Base-by-base conservation (phyloP, 2,888 invertebrate genomes). In the Apodemia mormo region DNA sequence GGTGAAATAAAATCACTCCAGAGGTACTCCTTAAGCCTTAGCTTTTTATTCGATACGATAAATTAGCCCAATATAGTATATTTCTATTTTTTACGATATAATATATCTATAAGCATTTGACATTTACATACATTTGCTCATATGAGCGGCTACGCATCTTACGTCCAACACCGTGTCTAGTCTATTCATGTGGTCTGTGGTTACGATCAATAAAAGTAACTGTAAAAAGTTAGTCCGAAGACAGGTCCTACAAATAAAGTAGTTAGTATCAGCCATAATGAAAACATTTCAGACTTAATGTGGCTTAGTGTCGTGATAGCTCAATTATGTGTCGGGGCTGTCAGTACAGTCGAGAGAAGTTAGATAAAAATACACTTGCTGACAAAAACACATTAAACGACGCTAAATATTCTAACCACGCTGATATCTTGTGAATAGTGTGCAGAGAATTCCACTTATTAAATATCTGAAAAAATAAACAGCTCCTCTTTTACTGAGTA, bases 331-430 rank as follows among this genome's bases (percentile, higher is more conserved):
- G 54, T 22, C 22, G 2, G 54, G 8, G 64, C 64, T 33, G 30
- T 64, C 64, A 1, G 45, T 45, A 45, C 45, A 45, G 45, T 14
- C 5, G 22, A 54, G 54, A 8, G 22, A 54, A 8, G 61, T 61
- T 33, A 14, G 33, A 61, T 30, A 58, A 58, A 58, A 37, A 64
- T 33, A 64, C 64, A 64, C 37, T 64, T 33, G 61, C 61, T 64
- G 37, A 64, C 12, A 64, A n/a, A 9, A n/a, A 22, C 22, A 22
- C 22, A 22, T 22, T 22, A 22, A 22, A 22, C 22, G 22, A 22
- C 22, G 22, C 22, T n/a, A 33, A 37, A 14, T 61, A 30, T 64
- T 33, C 33, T 30, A 64, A 64, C 37, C 33, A 33, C 37, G 33
- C 33, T 37, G 64, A 37, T 37, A 14, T 61, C 61, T 61, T n/a